Evolutionary conservation across 2,888 invertebrate species (phyloP).

Genomic region (Clivina fossor): DNA sequence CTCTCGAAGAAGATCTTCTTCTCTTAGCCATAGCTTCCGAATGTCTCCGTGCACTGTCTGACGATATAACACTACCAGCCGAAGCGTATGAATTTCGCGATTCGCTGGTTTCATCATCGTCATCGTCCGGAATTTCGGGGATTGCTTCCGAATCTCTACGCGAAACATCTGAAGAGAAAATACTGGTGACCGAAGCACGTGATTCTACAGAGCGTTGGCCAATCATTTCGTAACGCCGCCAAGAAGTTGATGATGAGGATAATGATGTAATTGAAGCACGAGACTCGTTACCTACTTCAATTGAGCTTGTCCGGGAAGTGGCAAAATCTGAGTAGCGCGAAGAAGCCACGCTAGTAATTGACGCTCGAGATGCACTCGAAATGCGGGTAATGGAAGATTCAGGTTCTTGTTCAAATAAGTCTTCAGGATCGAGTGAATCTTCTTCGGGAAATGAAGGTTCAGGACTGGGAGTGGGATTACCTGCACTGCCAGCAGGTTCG

Average conservation of each 20-base stretch:
- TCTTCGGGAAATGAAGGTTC: constrained; percentile 45
- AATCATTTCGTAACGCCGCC: constrained; percentile 52
- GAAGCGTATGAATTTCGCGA: constrained; percentile 50
- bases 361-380: constrained; percentile 45
- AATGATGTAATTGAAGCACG: constrained; percentile 52
- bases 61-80: constrained; percentile 45
- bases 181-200: constrained; percentile 51
- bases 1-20: constrained; percentile 48
- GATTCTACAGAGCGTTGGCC: constrained; percentile 54
- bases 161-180: constrained; percentile 52
- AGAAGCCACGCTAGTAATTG: constrained; percentile 36
- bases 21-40: constrained; percentile 47
- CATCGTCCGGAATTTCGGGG: constrained; percentile 52
- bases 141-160: constrained; percentile 53
- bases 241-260: constrained; percentile 53
- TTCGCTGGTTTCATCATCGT: constrained; percentile 44
- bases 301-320: constrained; percentile 52
- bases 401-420: constrained; percentile 17
- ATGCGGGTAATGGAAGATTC: constrained; percentile 46
- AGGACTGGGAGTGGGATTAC: constrained; percentile 54
- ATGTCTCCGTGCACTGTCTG: constrained; percentile 47
- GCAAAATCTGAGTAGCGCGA: constrained; percentile 47
- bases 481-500: constrained; percentile 52
- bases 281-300: constrained; percentile 52
- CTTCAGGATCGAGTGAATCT: constrained; percentile 25